These are phyloP conservation scores for Nasonia longicornis DNA, from an alignment of 1,140 invertebrate species.

Conservation along the genomic window DNA sequence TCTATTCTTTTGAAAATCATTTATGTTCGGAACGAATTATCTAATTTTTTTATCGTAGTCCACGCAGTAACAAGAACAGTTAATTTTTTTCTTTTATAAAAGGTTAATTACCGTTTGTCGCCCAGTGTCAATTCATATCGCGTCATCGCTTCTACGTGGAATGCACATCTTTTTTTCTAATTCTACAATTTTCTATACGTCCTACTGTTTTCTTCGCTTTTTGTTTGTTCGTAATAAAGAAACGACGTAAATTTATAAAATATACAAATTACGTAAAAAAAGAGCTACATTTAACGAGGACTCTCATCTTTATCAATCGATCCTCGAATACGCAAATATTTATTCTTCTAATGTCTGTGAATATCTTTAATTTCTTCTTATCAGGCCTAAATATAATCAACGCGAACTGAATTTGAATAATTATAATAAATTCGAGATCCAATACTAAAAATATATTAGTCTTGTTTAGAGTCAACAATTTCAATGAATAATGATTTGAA, in stretches of 20 bases:
- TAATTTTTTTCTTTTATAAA: background rate
- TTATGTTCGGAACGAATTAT: background rate
- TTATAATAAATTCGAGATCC: background rate
- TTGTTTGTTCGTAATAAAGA: background rate
- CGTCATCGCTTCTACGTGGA: conserved; percentile 18
- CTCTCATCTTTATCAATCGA: background rate
- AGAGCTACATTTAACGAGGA: conserved; percentile 13
- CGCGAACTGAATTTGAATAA: background rate
- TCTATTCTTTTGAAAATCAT: background rate
- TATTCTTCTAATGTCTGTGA: background rate
- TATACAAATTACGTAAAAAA: conserved; percentile 22
- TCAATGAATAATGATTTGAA: background rate
- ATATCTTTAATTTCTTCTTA: background rate
- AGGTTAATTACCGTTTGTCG: background rate
- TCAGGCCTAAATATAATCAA: background rate
- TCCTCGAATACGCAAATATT: background rate
- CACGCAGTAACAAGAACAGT: conserved; percentile 7
- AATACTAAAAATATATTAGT: conserved; percentile 16
- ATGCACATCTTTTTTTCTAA: conserved; percentile 24
- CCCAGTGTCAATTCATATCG: background rate
- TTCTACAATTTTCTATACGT: background rate
- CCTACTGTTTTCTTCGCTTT: background rate
- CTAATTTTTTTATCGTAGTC: background rate
- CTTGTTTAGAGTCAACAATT: conserved; percentile 8
- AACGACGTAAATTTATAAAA: conserved; percentile 14